Conservation (phyloP, 2,797 vertebrate genomes). For the Chromis chromis region DNA sequence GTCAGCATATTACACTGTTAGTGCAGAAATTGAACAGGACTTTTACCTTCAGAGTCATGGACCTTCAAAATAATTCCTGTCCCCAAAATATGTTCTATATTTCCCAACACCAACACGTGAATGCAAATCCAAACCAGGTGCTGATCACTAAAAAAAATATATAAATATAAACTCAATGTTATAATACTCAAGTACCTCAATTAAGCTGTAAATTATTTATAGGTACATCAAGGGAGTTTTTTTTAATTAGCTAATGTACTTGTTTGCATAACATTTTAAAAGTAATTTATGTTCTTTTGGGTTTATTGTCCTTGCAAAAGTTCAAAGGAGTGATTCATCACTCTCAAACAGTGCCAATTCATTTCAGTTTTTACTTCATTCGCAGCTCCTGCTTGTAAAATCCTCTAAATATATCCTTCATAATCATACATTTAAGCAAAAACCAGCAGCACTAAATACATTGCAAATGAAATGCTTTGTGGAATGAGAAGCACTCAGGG, state of each 20-base stretch:
- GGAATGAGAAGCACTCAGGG: slow-evolving; percentile 34
- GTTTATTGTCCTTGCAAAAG: slow-evolving; percentile 4
- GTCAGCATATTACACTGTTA: no score
- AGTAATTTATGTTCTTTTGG: neutral
- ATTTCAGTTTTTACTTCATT: slow-evolving; percentile 25
- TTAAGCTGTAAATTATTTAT: neutral
- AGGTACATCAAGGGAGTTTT: neutral
- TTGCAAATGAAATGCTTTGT: slow-evolving; percentile 13
- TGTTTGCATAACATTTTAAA: slow-evolving; percentile 2
- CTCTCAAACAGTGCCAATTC: slow-evolving; percentile 9
- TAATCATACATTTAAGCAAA: slow-evolving; percentile 27
- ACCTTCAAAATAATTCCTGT: neutral
- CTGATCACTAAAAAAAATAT: neutral
- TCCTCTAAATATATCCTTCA: slow-evolving; percentile 2
- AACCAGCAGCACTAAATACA: slow-evolving; percentile 12
- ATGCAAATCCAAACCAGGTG: neutral
- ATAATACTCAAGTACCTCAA: neutral
- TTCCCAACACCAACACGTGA: neutral
- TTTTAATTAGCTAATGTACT: neutral
- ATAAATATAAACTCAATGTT: neutral
- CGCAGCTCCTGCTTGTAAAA: neutral
- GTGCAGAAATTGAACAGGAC: no score
- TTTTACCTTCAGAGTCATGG: neutral
- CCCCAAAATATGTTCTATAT: no score
- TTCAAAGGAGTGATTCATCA: slow-evolving; percentile 6